Evolutionary conservation across 2,888 invertebrate species (phyloP).

Genomic region (Trisateles emortualis): DNA sequence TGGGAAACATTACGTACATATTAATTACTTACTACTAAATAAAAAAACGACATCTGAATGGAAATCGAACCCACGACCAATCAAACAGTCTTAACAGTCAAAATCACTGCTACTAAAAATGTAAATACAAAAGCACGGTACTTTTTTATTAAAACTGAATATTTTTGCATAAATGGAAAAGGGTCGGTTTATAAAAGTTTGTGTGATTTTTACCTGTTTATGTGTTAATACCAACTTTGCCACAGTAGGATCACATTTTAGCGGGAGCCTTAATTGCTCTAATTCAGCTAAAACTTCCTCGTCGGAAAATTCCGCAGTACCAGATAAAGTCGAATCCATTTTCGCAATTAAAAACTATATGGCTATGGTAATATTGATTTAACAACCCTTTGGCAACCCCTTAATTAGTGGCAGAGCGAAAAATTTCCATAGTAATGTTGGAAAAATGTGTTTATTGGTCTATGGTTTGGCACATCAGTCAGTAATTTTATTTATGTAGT

Average conservation of each 20-base stretch:
- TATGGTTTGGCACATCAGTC: neutral
- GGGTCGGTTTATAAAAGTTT: no score
- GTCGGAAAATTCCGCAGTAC: conserved; percentile 58
- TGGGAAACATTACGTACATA: no score
- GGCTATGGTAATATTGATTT: conserved; percentile 30
- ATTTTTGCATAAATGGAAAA: no score
- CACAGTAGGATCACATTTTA: conserved; percentile 50
- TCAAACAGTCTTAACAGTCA: no score
- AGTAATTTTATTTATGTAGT: no score
- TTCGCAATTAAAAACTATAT: conserved; percentile 21
- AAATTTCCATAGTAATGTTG: neutral
- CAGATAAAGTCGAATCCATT: conserved; percentile 64
- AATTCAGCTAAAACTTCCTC: conserved; percentile 39
- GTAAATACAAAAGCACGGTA: no score
- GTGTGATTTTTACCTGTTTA: conserved; percentile 68
- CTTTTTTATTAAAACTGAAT: no score
- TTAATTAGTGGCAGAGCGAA: neutral
- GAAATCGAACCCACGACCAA: no score
- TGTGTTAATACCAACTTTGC: conserved; percentile 66
- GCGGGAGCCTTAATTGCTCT: conserved; percentile 28
- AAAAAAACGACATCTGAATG: no score
- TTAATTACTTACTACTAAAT: no score
- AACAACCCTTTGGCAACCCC: conserved; percentile 12
- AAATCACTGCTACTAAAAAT: no score
- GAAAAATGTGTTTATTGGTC: neutral